phyloP scores from a whole-genome alignment of 2,797 vertebrate genomes.

The Craterocephalus amniculus region DNA sequence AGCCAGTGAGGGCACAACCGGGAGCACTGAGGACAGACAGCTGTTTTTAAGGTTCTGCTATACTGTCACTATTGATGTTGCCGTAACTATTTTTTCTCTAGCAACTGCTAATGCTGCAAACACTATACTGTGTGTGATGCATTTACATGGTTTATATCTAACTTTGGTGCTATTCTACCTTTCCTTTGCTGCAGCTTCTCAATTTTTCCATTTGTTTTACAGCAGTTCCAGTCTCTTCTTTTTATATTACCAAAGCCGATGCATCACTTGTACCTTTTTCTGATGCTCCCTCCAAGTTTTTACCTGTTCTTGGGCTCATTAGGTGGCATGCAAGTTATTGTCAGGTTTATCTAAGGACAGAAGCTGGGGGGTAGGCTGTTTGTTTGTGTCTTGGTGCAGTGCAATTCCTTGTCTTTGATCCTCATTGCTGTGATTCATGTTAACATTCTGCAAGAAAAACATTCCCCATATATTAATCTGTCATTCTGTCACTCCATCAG shows the following conservation, averaged over 20 bases:
- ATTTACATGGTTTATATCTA: not conserved
- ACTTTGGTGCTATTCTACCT: not conserved
- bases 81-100: not conserved
- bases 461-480: conserved; percentile 10
- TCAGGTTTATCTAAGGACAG: conserved; percentile 25
- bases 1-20: conserved; percentile 31
- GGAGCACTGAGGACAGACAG: conserved; percentile 35
- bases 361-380: conserved; percentile 28
- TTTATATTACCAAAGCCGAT: not conserved
- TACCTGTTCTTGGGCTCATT: conserved; percentile 4
- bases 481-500: not conserved
- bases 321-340: not conserved
- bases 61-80: not conserved
- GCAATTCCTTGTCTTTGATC: conserved; percentile 35
- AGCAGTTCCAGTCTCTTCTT: not conserved
- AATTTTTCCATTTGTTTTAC: not conserved
- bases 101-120: not conserved
- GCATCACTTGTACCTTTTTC: not conserved
- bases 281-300: not conserved
- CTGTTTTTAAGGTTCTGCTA: conserved; percentile 34
- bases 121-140: not conserved
- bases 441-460: conserved; percentile 31
- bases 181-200: not conserved
- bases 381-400: conserved; percentile 22
- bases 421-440: conserved; percentile 42